These are phyloP conservation scores for Psophia crepitans DNA, from an alignment of 2,113 vertebrate species.

Conservation along the genomic window DNA sequence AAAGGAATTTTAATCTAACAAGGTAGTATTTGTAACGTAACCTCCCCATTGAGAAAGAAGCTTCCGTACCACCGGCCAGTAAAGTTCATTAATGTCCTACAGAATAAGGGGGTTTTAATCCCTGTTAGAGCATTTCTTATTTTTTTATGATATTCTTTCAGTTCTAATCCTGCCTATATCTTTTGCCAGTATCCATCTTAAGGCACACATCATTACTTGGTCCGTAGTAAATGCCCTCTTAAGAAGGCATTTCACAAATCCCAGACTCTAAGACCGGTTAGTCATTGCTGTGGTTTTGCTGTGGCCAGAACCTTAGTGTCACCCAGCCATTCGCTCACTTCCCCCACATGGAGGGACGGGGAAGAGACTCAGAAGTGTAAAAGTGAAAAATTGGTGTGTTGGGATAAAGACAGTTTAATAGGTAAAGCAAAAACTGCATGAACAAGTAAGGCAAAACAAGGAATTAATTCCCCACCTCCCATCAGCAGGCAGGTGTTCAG, in stretches of 20 bases:
- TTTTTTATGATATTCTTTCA: background rate
- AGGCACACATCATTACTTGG: background rate
- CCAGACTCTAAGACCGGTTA: background rate
- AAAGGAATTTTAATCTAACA: background rate
- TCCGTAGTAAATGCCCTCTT: no score
- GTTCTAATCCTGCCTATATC: background rate
- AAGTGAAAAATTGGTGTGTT: background rate
- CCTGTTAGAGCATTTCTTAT: background rate
- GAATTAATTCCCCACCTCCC: background rate
- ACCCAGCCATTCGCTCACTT: fast-evolving
- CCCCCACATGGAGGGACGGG: no score
- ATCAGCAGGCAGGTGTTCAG: fast-evolving
- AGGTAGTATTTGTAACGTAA: background rate
- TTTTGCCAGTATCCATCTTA: no score
- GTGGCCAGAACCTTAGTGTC: background rate
- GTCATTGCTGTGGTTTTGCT: fast-evolving
- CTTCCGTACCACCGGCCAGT: background rate
- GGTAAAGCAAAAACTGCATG: background rate
- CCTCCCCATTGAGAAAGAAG: background rate
- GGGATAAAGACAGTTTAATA: background rate
- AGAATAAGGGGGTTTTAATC: background rate
- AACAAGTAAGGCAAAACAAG: background rate
- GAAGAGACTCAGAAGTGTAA: background rate
- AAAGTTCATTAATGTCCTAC: background rate
- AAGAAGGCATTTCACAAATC: background rate